phyloP scores from a whole-genome alignment of 1,140 invertebrate genomes.

The Protaetia brevitarsis region DNA sequence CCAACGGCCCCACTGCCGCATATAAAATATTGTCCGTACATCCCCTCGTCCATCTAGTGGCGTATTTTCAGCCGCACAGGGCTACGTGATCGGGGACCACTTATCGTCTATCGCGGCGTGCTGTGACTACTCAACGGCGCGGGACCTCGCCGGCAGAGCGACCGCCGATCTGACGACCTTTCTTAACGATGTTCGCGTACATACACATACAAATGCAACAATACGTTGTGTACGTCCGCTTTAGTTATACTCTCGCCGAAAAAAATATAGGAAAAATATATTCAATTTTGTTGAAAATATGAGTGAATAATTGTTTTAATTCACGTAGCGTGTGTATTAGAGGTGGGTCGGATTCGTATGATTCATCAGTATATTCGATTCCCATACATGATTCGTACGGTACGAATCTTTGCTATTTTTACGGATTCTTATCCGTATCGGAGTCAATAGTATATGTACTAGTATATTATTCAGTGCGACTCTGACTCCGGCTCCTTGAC shows the following conservation, averaged over 20 bases:
- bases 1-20: constrained; percentile 14
- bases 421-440: too few relatives aligned
- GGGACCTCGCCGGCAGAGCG: constrained; percentile 19
- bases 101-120: constrained; percentile 30
- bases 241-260: background rate
- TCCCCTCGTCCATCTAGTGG: constrained; percentile 1
- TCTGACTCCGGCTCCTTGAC: too few relatives aligned
- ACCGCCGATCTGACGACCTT: constrained; percentile 24
- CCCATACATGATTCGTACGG: too few relatives aligned
- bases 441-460: too few relatives aligned
- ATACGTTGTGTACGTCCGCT: constrained; percentile 11
- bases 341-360: too few relatives aligned
- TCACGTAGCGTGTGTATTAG: too few relatives aligned
- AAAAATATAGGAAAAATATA: too few relatives aligned
- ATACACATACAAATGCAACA: constrained; percentile 13
- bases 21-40: constrained; percentile 9
- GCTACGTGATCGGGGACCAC: constrained; percentile 33
- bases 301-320: too few relatives aligned
- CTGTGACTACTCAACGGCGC: constrained; percentile 27
- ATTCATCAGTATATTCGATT: too few relatives aligned
- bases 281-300: too few relatives aligned
- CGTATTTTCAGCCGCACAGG: constrained; percentile 12
- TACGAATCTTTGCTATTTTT: too few relatives aligned
- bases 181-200: constrained; percentile 21
- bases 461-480: too few relatives aligned